phyloP scores from a whole-genome alignment of 2,797 vertebrate species.

The Vireo griseus region DNA sequence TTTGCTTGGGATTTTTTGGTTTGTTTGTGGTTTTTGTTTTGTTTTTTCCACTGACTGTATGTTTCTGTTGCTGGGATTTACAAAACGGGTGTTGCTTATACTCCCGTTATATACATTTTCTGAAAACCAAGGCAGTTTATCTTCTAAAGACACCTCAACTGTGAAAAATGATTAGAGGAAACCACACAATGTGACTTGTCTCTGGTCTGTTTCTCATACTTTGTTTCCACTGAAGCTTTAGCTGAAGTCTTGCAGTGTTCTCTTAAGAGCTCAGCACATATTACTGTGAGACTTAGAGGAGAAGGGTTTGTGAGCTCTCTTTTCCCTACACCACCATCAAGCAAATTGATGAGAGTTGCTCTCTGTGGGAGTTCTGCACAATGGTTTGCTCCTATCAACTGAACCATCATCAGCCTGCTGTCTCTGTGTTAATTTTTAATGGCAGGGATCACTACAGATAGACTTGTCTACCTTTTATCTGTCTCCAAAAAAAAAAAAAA shows the following conservation, averaged over 20 bases:
- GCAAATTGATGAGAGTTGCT: background rate
- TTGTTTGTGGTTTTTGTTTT: background rate
- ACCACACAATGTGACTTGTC: background rate
- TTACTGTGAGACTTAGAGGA: background rate
- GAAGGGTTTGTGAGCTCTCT: background rate
- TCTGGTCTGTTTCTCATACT: background rate
- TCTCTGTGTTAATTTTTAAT: constrained; percentile 30
- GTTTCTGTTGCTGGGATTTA: background rate
- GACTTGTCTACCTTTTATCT: constrained; percentile 30
- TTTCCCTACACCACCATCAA: background rate
- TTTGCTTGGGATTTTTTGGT: accelerated
- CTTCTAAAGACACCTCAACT: background rate
- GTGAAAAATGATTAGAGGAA: background rate
- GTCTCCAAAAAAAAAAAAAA: background rate
- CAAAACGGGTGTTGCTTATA: background rate
- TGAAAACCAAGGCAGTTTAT: background rate
- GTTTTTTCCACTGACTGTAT: accelerated
- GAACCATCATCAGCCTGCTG: background rate
- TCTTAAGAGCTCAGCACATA: background rate
- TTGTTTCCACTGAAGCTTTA: background rate
- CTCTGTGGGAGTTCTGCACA: background rate
- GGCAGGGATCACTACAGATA: background rate
- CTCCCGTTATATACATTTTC: background rate
- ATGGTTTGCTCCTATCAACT: background rate
- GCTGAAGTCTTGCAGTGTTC: background rate